Conservation (phyloP, 1,140 invertebrate species). For the Ips typographus region DNA sequence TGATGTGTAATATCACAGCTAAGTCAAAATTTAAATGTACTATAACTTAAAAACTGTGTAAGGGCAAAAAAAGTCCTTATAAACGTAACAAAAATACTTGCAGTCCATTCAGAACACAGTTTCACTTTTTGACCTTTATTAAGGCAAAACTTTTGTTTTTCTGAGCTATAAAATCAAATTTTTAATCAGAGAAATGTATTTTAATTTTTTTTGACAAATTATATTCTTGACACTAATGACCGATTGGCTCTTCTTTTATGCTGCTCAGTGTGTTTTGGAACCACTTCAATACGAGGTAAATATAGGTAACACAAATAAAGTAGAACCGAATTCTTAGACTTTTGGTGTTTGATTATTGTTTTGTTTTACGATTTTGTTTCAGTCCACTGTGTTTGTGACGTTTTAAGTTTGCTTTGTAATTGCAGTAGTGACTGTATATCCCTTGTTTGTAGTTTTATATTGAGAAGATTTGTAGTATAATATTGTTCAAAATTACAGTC, state of each 20-base stretch:
- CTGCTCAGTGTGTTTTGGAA: slow-evolving; percentile 95
- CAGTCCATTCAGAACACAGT: neutral
- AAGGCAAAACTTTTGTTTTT: too few species aligned
- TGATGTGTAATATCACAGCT: too few species aligned
- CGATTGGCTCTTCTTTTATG: slow-evolving; percentile 55
- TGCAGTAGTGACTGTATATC: neutral
- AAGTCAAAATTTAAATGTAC: too few species aligned
- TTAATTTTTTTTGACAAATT: too few species aligned
- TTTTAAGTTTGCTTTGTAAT: slow-evolving; percentile 31
- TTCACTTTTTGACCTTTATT: slow-evolving; percentile 6
- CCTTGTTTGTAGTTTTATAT: too few species aligned
- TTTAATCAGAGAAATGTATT: too few species aligned
- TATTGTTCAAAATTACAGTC: slow-evolving; percentile 60
- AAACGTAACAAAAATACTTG: too few species aligned
- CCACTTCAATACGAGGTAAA: slow-evolving; percentile 96
- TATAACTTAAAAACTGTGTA: too few species aligned
- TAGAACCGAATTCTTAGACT: neutral
- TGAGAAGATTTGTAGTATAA: too few species aligned
- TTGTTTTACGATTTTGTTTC: slow-evolving; percentile 21
- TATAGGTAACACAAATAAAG: neutral
- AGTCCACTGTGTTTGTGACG: slow-evolving; percentile 37
- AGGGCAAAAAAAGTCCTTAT: too few species aligned
- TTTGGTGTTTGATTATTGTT: neutral
- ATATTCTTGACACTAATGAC: too few species aligned
- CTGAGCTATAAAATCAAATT: too few species aligned